phyloP scores from a whole-genome alignment of 2,888 invertebrate species.

The Nymphalis urticae region DNA sequence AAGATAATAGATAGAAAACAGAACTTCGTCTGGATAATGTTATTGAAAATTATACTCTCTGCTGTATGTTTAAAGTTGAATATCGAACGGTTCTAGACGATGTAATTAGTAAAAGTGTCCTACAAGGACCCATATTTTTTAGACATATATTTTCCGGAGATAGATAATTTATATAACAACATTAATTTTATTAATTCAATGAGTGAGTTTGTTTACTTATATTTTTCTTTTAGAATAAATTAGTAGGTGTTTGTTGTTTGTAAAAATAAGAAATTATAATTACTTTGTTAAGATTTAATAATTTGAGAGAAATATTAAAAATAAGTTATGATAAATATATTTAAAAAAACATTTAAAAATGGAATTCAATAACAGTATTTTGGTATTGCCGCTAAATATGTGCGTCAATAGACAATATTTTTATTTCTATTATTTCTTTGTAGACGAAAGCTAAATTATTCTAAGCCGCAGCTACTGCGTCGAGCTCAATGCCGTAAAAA shows the following conservation, averaged over 20 bases:
- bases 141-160: constrained; percentile 33
- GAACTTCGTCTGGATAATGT: constrained; percentile 44
- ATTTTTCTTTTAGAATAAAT: neutral
- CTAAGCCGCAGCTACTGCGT: too few species aligned
- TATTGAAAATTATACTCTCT: constrained; percentile 39
- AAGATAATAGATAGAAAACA: constrained; percentile 43
- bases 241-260: neutral
- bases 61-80: constrained; percentile 16
- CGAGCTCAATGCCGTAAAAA: too few species aligned
- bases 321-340: too few species aligned
- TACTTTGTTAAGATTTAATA: neutral
- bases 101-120: constrained; percentile 57
- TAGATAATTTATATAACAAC: constrained; percentile 30
- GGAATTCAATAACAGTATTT: too few species aligned
- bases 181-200: constrained; percentile 28
- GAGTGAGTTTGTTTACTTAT: constrained; percentile 9
- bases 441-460: too few species aligned
- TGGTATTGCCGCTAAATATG: too few species aligned
- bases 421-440: too few species aligned
- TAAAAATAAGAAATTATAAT: neutral
- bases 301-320: too few species aligned
- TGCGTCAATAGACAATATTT: too few species aligned
- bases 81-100: constrained; percentile 25
- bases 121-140: constrained; percentile 47
- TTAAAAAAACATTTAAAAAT: too few species aligned